Evolutionary conservation across 1,140 invertebrate genomes (phyloP), one percentile per base, ranked within the genome.

Genomic region (Telenomus remus): DNA sequence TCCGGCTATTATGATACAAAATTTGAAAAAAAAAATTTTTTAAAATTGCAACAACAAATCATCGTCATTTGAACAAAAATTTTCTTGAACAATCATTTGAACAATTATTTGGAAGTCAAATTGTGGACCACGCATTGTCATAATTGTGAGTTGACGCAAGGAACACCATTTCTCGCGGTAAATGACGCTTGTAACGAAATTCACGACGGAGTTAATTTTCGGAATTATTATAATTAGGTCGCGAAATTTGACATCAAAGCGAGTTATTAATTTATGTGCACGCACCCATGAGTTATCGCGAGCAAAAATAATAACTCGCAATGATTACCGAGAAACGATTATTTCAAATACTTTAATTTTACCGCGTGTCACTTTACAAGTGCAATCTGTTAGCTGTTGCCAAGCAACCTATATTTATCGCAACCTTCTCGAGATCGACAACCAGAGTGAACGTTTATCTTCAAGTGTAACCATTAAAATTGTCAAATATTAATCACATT

Each of bases 1-100:
- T 80, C 73, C 79, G 72, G 61, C 73, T 71, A 61, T 79, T 78
- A n/a, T n/a, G n/a, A n/a, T n/a, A n/a, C 73, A 76, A 72, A 27
- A 27, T 27, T 27, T 27, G 19, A 27, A 6, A 39, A n/a, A 11
- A 39, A 1, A 2, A 11, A 10, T 11, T 39, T 2, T 39, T 39
- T 39, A 39, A 4, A 39, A 39, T 39, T 39, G 37, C n/a, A n/a
- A n/a, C n/a, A n/a, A n/a, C n/a, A n/a, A n/a, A n/a, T n/a, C n/a
- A n/a, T n/a, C n/a, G n/a, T n/a, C n/a, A n/a, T n/a, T n/a, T n/a
- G n/a, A n/a, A n/a, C n/a, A n/a, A n/a, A n/a, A n/a, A n/a, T n/a
- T n/a, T n/a, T n/a, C n/a, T 39, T 39, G 37, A 4, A 39, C 19
- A 27, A 27, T 27, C 1, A 27, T 27, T 27, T 27, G 19, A 27